Evolutionary conservation across 2,113 vertebrate genomes (phyloP).

Genomic region (Rhynchomys soricoides): DNA sequence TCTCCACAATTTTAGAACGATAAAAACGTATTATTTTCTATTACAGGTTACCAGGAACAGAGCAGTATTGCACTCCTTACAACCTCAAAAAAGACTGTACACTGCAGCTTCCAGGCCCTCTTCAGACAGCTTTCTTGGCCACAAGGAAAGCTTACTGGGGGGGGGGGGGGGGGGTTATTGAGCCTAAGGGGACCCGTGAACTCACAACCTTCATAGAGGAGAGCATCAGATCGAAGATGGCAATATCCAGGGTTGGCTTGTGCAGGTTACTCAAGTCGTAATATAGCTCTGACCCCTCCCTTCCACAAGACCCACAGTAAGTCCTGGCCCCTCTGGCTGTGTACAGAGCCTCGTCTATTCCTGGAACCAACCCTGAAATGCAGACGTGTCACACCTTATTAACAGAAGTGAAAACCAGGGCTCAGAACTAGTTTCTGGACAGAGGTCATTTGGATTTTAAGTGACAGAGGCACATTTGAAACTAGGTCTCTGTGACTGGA

Average conservation of each 20-base stretch:
- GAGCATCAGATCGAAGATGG: neutral
- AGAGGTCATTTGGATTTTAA: neutral
- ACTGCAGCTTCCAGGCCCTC: neutral
- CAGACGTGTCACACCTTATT: neutral
- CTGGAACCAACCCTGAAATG: neutral
- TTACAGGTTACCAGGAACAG: neutral
- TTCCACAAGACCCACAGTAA: neutral
- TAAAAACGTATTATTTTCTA: conserved; percentile 39
- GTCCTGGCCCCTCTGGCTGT: neutral
- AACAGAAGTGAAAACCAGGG: neutral
- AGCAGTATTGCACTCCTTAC: neutral
- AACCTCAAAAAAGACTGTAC: neutral
- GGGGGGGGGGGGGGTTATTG: neutral
- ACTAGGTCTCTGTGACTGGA: neutral
- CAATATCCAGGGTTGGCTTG: accelerated
- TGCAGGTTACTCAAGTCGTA: neutral
- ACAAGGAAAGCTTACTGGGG: neutral
- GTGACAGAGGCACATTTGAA: neutral
- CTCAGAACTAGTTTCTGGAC: neutral
- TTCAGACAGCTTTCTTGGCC: neutral
- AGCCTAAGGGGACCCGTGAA: accelerated
- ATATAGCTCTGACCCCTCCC: neutral
- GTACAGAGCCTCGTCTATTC: accelerated
- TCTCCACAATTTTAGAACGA: conserved; percentile 42
- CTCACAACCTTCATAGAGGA: neutral